Conservation (phyloP, 2,113 vertebrate species). For the Antennarius striatus region DNA sequence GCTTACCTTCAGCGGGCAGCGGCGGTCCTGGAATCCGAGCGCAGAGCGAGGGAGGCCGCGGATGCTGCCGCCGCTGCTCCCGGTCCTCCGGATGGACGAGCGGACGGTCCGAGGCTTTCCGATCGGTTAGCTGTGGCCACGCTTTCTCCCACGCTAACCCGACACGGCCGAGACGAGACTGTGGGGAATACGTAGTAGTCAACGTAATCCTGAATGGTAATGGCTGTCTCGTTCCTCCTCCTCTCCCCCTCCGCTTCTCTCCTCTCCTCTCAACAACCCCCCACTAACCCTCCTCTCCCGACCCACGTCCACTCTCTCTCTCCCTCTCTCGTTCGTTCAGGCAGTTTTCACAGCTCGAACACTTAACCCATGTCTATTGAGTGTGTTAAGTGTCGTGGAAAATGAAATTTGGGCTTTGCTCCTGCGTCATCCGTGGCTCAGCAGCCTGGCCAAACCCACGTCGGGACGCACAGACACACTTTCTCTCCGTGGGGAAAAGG, state of each 20-base stretch:
- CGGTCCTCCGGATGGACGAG: slow-evolving; percentile 31
- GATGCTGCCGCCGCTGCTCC: slow-evolving; percentile 62
- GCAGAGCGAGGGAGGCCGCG: slow-evolving; percentile 69
- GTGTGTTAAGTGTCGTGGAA: slow-evolving; percentile 47
- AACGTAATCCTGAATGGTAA: slow-evolving; percentile 69
- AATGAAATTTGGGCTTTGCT: slow-evolving; percentile 39
- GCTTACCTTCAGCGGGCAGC: slow-evolving; percentile 79
- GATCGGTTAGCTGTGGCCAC: neutral
- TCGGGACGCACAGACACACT: slow-evolving; percentile 5
- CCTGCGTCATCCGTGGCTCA: slow-evolving; percentile 59
- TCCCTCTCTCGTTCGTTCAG: neutral
- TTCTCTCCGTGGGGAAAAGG: slow-evolving; percentile 27
- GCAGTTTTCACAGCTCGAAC: slow-evolving; percentile 19
- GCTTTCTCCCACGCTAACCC: neutral
- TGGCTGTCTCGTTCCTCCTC: slow-evolving; percentile 72
- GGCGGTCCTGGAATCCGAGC: slow-evolving; percentile 57
- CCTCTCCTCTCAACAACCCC: slow-evolving; percentile 30
- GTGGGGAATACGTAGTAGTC: slow-evolving; percentile 38
- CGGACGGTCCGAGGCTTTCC: slow-evolving; percentile 10
- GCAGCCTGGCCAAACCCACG: slow-evolving; percentile 34
- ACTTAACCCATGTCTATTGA: slow-evolving; percentile 56
- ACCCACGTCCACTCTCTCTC: slow-evolving; percentile 4
- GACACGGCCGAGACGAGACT: slow-evolving; percentile 22
- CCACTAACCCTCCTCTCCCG: slow-evolving; percentile 39
- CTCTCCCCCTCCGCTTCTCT: slow-evolving; percentile 26